Percentiles rank a stretch among this genome's conserved stretches.
Conservation (phyloP, 2,113 vertebrate species). For the Anser brachyrhynchus region DNA sequence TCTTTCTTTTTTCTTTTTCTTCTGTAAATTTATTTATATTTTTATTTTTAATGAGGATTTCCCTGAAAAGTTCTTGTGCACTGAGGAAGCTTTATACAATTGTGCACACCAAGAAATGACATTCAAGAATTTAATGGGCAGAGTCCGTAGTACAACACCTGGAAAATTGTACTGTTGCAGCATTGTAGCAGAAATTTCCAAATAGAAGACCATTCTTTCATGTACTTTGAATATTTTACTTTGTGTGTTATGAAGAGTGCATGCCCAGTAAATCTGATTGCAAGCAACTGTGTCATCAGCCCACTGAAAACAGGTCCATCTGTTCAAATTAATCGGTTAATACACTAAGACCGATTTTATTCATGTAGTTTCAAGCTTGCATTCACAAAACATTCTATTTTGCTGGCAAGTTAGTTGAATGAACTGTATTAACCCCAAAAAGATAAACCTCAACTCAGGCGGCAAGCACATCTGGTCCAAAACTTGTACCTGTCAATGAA, state of each 20-base stretch:
- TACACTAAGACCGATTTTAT: neutral
- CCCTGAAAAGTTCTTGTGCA: constrained; percentile 50
- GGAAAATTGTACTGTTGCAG: neutral
- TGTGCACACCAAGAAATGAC: neutral
- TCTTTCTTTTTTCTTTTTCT: neutral
- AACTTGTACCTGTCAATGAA: neutral
- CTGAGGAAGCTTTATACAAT: constrained; percentile 22
- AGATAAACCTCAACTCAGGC: neutral
- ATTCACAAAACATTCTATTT: neutral
- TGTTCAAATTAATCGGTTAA: neutral
- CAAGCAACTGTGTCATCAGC: neutral
- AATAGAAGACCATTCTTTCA: constrained; percentile 2
- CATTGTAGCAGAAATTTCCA: neutral
- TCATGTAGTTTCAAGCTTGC: neutral
- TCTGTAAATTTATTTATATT: neutral
- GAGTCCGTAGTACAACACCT: neutral
- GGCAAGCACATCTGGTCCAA: neutral
- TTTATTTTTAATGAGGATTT: constrained; percentile 12
- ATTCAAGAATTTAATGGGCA: constrained; percentile 35
- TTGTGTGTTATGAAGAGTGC: neutral
- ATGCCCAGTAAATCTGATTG: neutral
- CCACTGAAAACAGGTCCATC: neutral
- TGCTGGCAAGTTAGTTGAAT: neutral
- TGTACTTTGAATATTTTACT: neutral
- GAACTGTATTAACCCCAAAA: neutral